Percentiles rank a stretch among this genome's conserved stretches.
phyloP scores from a whole-genome alignment of 2,888 invertebrate genomes.

The Masnerella sp. region DNA sequence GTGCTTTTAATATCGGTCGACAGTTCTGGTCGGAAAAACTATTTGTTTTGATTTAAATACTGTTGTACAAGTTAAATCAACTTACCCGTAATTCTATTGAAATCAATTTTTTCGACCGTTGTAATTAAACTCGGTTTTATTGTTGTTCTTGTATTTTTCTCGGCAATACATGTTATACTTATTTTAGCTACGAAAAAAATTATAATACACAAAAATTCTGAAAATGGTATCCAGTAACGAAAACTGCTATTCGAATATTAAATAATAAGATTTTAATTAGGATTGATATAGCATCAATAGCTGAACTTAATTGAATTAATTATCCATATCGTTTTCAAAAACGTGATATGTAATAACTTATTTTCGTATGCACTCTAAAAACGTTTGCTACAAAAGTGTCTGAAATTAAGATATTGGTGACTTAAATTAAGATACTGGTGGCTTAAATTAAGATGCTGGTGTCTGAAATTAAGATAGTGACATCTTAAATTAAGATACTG shows the following conservation, averaged over 20 bases:
- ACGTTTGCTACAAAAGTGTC: no score
- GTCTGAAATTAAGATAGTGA: no score
- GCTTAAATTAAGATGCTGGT: no score
- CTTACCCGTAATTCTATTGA: not conserved
- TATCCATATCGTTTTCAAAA: conserved; percentile 18
- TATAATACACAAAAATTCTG: not conserved
- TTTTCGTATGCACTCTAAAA: no score
- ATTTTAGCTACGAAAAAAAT: not conserved
- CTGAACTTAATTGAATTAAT: conserved; percentile 21
- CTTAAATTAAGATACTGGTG: no score
- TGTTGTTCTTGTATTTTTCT: not conserved
- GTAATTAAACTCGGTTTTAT: not conserved
- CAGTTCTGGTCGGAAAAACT: not conserved
- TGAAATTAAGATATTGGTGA: no score
- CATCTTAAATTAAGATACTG: no score
- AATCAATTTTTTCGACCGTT: conserved; percentile 6
- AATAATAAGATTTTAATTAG: conserved; percentile 24
- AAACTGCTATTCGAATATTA: conserved; percentile 20
- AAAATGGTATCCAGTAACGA: conserved; percentile 1
- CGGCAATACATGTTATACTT: not conserved
- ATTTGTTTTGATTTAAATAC: conserved; percentile 12
- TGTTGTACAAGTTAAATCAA: conserved; percentile 2
- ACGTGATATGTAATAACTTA: conserved; percentile 1
- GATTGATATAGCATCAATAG: conserved; percentile 16
- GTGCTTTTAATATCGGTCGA: conserved; percentile 1